Conservation (phyloP, 2,888 invertebrate species). For the Hesperia comma region DNA sequence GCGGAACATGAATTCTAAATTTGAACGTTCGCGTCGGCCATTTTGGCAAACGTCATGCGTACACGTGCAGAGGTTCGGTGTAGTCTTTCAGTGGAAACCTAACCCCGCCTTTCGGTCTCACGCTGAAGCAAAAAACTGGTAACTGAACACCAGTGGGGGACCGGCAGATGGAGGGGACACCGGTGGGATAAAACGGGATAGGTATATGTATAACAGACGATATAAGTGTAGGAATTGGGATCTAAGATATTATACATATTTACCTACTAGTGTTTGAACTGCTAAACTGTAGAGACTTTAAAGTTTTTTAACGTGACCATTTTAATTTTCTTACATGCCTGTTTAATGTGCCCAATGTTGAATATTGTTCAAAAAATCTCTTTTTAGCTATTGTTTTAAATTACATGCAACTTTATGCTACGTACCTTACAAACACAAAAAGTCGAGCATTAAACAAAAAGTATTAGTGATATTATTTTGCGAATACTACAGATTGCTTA, state of each 20-base stretch:
- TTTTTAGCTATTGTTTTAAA: no score
- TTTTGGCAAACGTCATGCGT: conserved; percentile 53
- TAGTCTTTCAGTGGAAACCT: conserved; percentile 76
- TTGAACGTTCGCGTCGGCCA: conserved; percentile 49
- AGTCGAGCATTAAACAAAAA: no score
- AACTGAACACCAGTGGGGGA: conserved; percentile 66
- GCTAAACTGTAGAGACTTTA: background rate
- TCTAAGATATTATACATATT: conserved; percentile 7
- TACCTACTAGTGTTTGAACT: background rate
- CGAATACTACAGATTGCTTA: no score
- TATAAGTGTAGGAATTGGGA: conserved; percentile 20
- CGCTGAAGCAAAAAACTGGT: conserved; percentile 66
- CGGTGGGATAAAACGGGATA: conserved; percentile 36
- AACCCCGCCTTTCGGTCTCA: conserved; percentile 73
- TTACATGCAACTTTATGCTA: no score
- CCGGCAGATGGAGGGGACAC: conserved; percentile 44
- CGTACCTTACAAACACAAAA: no score
- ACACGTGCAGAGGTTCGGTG: conserved; percentile 75
- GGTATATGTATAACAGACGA: conserved; percentile 11
- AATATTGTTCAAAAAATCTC: no score
- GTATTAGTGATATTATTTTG: no score
- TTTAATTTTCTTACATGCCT: no score
- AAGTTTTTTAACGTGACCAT: no score
- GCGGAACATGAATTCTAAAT: conserved; percentile 21
- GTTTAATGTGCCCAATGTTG: no score